phyloP scores from a whole-genome alignment of 2,888 invertebrate genomes.

The Caenorhabditis sp. region DNA sequence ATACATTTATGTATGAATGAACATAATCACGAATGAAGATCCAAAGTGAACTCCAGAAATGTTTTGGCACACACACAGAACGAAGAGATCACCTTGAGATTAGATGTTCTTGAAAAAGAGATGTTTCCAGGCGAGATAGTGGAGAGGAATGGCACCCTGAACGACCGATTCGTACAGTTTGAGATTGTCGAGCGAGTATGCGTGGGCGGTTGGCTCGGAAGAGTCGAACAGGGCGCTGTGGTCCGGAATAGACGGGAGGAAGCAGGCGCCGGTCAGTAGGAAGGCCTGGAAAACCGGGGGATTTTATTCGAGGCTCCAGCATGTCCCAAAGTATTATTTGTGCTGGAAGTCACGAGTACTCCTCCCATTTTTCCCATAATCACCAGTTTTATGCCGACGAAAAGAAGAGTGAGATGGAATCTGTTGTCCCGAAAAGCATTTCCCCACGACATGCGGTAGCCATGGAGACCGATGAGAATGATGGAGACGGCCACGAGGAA shows the following conservation, averaged over 20 bases:
- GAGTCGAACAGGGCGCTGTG: no score
- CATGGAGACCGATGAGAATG: slow-evolving; percentile 41
- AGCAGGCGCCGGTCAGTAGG: slow-evolving; percentile 28
- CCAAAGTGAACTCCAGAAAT: neutral
- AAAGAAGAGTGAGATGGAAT: slow-evolving; percentile 40
- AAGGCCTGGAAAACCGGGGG: slow-evolving; percentile 44
- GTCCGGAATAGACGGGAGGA: slow-evolving; percentile 19
- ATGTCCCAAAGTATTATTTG: neutral
- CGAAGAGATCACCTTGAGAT: neutral
- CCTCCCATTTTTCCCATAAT: neutral
- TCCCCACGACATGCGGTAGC: slow-evolving; percentile 40
- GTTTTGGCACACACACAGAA: neutral
- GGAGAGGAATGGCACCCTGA: slow-evolving; percentile 37
- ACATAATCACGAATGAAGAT: neutral
- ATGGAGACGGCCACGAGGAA: slow-evolving; percentile 25
- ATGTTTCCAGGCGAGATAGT: slow-evolving; percentile 44
- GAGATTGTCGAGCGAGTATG: slow-evolving; percentile 32
- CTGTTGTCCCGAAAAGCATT: slow-evolving; percentile 33
- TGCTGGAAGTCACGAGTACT: neutral
- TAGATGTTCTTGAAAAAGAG: slow-evolving; percentile 30
- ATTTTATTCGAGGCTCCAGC: no score
- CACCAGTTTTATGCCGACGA: slow-evolving; percentile 34
- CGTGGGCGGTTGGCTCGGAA: neutral
- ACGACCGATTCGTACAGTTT: slow-evolving; percentile 40
- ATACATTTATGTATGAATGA: neutral